These are phyloP conservation scores for Drosophila atroscutellata DNA, from an alignment of 2,888 invertebrate genomes.

Conservation along the genomic window DNA sequence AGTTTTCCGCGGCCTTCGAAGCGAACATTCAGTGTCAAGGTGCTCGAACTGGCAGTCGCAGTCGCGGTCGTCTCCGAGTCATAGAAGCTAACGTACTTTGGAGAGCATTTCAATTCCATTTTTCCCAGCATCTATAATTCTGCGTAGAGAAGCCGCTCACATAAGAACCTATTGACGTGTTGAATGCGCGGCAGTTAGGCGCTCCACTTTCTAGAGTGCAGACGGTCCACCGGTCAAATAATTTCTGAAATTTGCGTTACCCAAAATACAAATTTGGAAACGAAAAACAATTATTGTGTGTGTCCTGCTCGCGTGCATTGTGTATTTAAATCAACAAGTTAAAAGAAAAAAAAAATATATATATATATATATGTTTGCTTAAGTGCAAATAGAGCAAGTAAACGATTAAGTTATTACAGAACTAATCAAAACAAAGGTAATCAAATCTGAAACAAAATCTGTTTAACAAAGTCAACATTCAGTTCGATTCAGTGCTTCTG, in stretches of 20 bases:
- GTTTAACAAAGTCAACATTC: not conserved
- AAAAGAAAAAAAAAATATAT: conserved; percentile 2
- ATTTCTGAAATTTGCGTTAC: conserved; percentile 18
- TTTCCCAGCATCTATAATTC: conserved; percentile 60
- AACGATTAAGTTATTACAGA: conserved; percentile 29
- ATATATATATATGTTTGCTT: conserved; percentile 8
- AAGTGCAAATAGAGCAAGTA: conserved; percentile 40
- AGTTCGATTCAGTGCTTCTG: conserved; percentile 15
- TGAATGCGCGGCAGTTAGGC: conserved; percentile 70
- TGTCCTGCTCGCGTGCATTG: conserved; percentile 59
- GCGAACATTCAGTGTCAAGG: conserved; percentile 76
- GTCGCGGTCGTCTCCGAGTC: conserved; percentile 43
- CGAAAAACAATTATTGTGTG: conserved; percentile 35
- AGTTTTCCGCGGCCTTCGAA: conserved; percentile 78
- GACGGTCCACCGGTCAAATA: conserved; percentile 63
- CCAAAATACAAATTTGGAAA: conserved; percentile 17
- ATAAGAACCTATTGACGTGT: conserved; percentile 73
- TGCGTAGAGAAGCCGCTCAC: conserved; percentile 54
- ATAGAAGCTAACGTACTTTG: conserved; percentile 75
- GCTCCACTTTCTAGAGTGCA: conserved; percentile 78
- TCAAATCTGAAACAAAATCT: conserved; percentile 12
- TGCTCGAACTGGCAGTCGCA: conserved; percentile 79
- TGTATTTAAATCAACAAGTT: conserved; percentile 15
- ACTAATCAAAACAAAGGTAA: conserved; percentile 41
- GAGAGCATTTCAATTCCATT: conserved; percentile 61